Evolutionary conservation across 1,140 invertebrate species (phyloP).

Genomic region (Drosophila jambulina): DNA sequence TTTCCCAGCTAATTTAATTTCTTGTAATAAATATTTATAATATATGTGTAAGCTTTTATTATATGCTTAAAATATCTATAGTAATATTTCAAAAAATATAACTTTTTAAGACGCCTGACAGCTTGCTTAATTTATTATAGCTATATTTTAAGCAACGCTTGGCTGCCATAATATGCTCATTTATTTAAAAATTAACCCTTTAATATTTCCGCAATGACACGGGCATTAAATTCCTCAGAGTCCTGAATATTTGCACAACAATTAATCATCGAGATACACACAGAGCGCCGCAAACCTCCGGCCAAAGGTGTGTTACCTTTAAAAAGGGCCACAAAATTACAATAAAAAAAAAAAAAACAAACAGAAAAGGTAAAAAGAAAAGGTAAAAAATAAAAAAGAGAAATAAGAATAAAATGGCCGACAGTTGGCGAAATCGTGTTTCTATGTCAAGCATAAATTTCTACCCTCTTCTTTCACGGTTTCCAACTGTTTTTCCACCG

Average conservation of each 20-base stretch:
- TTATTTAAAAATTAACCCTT: neutral
- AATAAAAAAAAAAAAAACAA: slow-evolving; percentile 17
- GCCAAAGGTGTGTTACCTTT: slow-evolving; percentile 33
- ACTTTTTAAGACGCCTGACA: no score
- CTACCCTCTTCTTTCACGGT: slow-evolving; percentile 32
- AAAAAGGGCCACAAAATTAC: slow-evolving; percentile 14
- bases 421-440: slow-evolving; percentile 77
- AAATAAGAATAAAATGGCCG: slow-evolving; percentile 74
- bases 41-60: no score
- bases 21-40: neutral
- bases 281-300: neutral
- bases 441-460: slow-evolving; percentile 83
- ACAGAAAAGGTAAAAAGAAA: slow-evolving; percentile 10
- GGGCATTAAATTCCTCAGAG: slow-evolving; percentile 15
- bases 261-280: slow-evolving; percentile 24
- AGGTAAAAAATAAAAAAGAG: slow-evolving; percentile 26
- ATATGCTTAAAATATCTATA: neutral
- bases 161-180: neutral
- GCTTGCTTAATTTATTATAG: neutral
- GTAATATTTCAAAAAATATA: neutral
- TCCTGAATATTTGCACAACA: slow-evolving; percentile 24
- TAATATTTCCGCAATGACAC: neutral
- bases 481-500: slow-evolving; percentile 14
- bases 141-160: neutral
- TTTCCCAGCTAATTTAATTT: neutral